Evolutionary conservation across 2,888 invertebrate genomes (phyloP).

Genomic region (Idaea straminata): DNA sequence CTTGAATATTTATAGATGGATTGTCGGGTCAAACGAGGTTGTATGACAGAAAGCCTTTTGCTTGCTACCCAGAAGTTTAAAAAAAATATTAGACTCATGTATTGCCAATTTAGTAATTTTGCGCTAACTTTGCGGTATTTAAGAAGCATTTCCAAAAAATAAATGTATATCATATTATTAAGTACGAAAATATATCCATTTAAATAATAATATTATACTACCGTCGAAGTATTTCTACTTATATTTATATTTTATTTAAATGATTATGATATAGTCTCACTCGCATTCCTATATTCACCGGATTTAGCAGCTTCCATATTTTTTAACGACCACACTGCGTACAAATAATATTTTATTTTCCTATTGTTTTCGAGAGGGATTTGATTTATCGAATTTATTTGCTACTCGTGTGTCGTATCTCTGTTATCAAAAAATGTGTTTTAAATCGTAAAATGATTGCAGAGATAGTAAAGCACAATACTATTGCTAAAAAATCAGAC

Average conservation of each 20-base stretch:
- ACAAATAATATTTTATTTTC: conserved; percentile 10
- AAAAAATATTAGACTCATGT: no score
- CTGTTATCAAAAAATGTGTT: conserved; percentile 56
- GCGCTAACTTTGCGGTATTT: no score
- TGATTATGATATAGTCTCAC: no score
- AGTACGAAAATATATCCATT: no score
- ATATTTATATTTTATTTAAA: no score
- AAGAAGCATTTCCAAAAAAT: no score
- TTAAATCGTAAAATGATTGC: conserved; percentile 57
- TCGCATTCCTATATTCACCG: no score
- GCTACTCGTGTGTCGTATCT: conserved; percentile 22
- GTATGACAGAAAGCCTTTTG: conserved; percentile 3
- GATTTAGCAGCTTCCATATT: conserved; percentile 37
- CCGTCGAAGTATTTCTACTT: no score
- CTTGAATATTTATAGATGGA: no score
- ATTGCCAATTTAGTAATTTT: neutral
- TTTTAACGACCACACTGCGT: conserved; percentile 11
- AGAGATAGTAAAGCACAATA: conserved; percentile 39
- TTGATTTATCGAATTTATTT: conserved; percentile 13
- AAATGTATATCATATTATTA: no score
- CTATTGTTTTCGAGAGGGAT: conserved; percentile 36
- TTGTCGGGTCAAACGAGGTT: no score
- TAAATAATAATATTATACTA: no score
- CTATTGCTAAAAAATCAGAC: conserved; percentile 6
- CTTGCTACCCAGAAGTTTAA: neutral